These are phyloP conservation scores for Oryzias javanicus DNA, from an alignment of 2,113 vertebrate genomes.

Conservation along the genomic window DNA sequence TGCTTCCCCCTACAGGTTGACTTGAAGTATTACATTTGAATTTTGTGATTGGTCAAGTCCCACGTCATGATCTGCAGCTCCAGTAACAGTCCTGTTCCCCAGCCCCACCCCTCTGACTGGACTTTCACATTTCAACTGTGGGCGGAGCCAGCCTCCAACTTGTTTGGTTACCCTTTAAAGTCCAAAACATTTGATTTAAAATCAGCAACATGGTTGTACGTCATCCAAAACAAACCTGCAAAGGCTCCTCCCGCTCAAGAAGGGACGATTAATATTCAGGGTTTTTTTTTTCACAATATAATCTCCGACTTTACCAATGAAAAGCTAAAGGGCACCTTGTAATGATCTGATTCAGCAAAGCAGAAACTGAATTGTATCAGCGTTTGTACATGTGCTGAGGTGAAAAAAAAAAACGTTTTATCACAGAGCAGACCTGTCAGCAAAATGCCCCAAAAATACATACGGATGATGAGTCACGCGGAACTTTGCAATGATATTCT, in stretches of 20 bases:
- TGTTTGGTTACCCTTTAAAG: too few relatives aligned
- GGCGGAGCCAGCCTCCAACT: too few relatives aligned
- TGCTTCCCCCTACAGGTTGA: too few relatives aligned
- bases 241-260: neutral
- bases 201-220: too few relatives aligned
- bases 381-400: slow-evolving; percentile 27
- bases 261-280: slow-evolving; percentile 4
- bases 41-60: too few relatives aligned
- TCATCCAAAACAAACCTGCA: neutral
- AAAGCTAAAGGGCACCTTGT: slow-evolving; percentile 5
- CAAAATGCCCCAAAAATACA: slow-evolving; percentile 18
- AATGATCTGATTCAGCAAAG: slow-evolving; percentile 27
- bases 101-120: too few relatives aligned
- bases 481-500: slow-evolving; percentile 6
- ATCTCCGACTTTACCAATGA: slow-evolving; percentile 9
- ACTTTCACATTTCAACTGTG: too few relatives aligned
- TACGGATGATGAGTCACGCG: slow-evolving; percentile 1
- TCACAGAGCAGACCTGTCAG: slow-evolving; percentile 25
- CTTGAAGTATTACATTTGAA: too few relatives aligned
- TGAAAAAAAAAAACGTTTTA: slow-evolving; percentile 3
- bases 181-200: too few relatives aligned
- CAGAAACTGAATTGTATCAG: slow-evolving; percentile 6
- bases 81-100: too few relatives aligned
- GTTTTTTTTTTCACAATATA: slow-evolving; percentile 8
- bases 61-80: too few relatives aligned